phyloP scores from a whole-genome alignment of 2,888 invertebrate genomes.

The Gasteruption jaculator region DNA sequence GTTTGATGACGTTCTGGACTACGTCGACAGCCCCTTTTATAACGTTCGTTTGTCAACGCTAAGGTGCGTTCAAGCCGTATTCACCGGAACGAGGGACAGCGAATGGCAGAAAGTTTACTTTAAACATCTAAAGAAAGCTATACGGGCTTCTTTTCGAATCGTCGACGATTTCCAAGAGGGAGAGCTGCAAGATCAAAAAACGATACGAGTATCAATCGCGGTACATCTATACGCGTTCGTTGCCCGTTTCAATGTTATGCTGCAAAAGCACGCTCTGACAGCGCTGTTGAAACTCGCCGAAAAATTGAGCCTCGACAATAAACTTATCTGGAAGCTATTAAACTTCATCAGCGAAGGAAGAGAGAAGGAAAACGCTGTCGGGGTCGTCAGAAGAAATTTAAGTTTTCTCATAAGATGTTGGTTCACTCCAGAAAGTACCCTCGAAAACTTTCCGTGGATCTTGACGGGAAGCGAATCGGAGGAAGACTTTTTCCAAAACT shows the following conservation, averaged over 20 bases:
- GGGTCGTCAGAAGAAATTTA: constrained; percentile 51
- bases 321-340: constrained; percentile 50
- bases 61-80: constrained; percentile 43
- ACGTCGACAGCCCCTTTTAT: constrained; percentile 47
- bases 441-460: constrained; percentile 52
- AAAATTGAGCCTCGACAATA: constrained; percentile 53
- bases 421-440: constrained; percentile 48
- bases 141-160: constrained; percentile 46
- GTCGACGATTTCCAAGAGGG: constrained; percentile 46
- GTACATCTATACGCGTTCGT: constrained; percentile 58
- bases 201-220: constrained; percentile 58
- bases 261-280: constrained; percentile 56
- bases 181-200: constrained; percentile 54
- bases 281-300: constrained; percentile 56
- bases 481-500: constrained; percentile 49
- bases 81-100: constrained; percentile 31
- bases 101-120: constrained; percentile 41
- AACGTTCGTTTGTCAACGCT: constrained; percentile 50
- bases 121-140: constrained; percentile 36
- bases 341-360: constrained; percentile 53
- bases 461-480: constrained; percentile 48
- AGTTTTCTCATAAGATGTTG: constrained; percentile 54
- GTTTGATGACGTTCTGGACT: constrained; percentile 29
- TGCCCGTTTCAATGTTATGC: constrained; percentile 53
- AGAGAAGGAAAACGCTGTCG: constrained; percentile 33